A percentile compares a stretch with the other conserved stretches of the same genome.
Evolutionary conservation across 2,888 invertebrate species (phyloP).

Genomic region (Tolmerus cingulatus): DNA sequence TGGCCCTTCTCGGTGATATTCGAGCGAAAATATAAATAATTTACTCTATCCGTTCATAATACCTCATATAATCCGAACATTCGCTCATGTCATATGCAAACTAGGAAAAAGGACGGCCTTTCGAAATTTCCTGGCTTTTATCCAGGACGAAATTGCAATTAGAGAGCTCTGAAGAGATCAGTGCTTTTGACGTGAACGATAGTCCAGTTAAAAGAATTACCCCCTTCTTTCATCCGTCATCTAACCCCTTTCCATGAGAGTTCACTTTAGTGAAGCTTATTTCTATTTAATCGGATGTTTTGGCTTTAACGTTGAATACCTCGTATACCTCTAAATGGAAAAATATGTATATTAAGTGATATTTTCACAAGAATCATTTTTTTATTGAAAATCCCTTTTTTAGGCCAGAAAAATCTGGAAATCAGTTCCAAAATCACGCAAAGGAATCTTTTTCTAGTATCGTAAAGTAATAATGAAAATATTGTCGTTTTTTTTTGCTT

Average conservation of each 20-base stretch:
- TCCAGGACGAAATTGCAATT: background rate
- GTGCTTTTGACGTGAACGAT: background rate
- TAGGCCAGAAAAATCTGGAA: too few species aligned
- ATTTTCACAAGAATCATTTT: too few species aligned
- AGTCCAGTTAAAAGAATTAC: background rate
- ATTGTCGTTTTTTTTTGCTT: too few species aligned
- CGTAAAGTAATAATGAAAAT: too few species aligned
- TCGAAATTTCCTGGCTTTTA: background rate
- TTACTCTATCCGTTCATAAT: background rate
- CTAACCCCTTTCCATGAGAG: background rate
- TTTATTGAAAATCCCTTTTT: too few species aligned
- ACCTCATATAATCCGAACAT: background rate
- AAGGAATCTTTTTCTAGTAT: too few species aligned
- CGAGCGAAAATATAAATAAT: background rate
- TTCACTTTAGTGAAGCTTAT: background rate
- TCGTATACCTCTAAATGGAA: too few species aligned
- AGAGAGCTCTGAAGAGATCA: background rate
- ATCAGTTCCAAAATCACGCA: too few species aligned
- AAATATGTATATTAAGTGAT: too few species aligned
- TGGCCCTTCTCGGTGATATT: background rate
- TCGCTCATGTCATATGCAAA: background rate
- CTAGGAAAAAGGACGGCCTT: background rate
- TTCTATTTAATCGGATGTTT: background rate
- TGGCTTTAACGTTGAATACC: background rate
- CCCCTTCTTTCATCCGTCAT: background rate